These are phyloP conservation scores for Pseudorhiza aurosa DNA, from an alignment of 30 jellyfish, hydroid and myxozoan species.

Conservation along the genomic window DNA sequence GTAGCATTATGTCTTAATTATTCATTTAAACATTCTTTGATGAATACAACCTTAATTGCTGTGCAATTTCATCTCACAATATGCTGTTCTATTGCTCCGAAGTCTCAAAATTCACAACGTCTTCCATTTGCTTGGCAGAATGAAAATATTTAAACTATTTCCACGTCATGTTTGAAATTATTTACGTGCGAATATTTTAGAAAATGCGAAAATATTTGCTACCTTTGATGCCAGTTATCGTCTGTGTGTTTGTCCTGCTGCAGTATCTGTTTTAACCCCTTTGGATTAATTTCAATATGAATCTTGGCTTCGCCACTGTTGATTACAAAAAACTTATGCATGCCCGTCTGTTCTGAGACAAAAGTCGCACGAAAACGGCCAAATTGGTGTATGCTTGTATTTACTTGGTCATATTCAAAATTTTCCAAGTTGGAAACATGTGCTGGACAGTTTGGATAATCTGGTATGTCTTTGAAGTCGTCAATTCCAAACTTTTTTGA, in stretches of 20 bases:
- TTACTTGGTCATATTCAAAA: neutral
- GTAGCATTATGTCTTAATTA: too few species aligned
- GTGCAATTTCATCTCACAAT: too few species aligned
- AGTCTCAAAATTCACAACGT: too few species aligned
- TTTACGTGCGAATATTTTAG: too few species aligned
- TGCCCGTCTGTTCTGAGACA: conserved; percentile 30
- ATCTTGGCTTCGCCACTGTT: neutral
- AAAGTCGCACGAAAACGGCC: conserved; percentile 19
- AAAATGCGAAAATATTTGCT: neutral
- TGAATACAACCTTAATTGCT: too few species aligned
- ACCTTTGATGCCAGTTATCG: conserved; percentile 11
- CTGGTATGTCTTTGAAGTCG: conserved; percentile 12
- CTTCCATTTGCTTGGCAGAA: too few species aligned
- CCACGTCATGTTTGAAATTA: too few species aligned
- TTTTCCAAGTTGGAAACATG: conserved; percentile 2
- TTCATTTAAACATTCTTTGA: too few species aligned
- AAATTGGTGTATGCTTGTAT: neutral
- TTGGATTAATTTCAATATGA: conserved; percentile 21
- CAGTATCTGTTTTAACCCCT: neutral
- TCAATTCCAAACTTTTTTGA: neutral
- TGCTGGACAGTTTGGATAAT: conserved; percentile 35
- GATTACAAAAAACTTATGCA: conserved; percentile 26
- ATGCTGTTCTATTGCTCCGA: too few species aligned
- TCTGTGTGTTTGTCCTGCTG: neutral
- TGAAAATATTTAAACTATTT: too few species aligned